Evolutionary conservation across 2,797 vertebrate species (phyloP), one percentile per base, ranked within the genome.

Genomic region (Muscicapa comitata): DNA sequence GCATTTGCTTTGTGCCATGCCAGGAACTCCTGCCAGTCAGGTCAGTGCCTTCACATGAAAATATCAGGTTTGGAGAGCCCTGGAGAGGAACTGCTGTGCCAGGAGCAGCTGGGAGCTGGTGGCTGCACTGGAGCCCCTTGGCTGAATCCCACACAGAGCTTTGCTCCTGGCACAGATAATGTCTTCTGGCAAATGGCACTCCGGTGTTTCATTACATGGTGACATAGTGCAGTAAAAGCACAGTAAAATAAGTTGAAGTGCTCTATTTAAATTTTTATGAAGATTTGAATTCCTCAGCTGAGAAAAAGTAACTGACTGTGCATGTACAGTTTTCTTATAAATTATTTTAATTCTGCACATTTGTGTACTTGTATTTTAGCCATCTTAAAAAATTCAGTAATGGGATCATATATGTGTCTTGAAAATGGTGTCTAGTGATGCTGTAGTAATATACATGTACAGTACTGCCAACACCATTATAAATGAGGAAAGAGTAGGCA

Each of bases 221-320:
- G 48, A 26, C 31, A 25, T 8, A 19, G 21, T 66, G 59, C 72
- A 57, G 29, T 65, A 57, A 65, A 61, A 87, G 74, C 66, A 23
- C 24, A 42, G 62, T 67, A 33, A 79, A 93, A 61, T 50, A 76
- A 37, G 35, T 37, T 61, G 24, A 51, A 93, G 61, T 59, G 62
- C 23, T 88, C 47, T n/a, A 1, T 76, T 76, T 54, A 48, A 26
- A 29, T 84, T 91, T 84, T 91, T 77, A 84, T 53, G 80, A 19
- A 59, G 47, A 26, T 50, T 29, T 76, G 23, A 59, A 57, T 87
- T 94, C 29, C 42, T 81, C 33, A 45, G 37, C 48, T 82, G 85
- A 75, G 73, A 62, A 77, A 37, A 20, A 23, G 77, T n/a, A 40
- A 24, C 38, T 77, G 55, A 29, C 70, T 33, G 61, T 61, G 19